phyloP scores from a whole-genome alignment of 2,797 vertebrate genomes.

The Gymnoscopelus microlampas region DNA sequence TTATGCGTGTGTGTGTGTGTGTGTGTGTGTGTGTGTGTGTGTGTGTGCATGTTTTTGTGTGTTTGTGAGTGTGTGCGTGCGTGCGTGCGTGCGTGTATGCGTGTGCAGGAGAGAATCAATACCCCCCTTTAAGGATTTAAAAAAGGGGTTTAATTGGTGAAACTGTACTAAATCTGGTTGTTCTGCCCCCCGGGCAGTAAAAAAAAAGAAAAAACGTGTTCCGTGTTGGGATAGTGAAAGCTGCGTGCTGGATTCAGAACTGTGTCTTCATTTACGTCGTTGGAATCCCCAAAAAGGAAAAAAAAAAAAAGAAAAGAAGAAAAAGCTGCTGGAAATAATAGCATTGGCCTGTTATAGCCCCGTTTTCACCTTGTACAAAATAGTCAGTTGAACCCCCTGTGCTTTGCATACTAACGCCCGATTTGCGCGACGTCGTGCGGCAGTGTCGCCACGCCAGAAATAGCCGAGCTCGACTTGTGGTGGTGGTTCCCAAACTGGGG shows the following conservation, averaged over 20 bases:
- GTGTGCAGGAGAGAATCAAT: constrained; percentile 55
- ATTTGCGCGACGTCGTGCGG: no score
- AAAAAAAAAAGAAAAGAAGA: no score
- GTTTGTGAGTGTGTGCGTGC: no score
- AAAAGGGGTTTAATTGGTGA: constrained; percentile 41
- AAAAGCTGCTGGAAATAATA: constrained; percentile 73
- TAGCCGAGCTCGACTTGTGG: no score
- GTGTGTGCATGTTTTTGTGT: no score
- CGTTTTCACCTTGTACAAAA: constrained; percentile 79
- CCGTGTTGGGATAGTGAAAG: constrained; percentile 70
- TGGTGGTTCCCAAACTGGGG: no score
- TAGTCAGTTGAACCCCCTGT: constrained; percentile 75
- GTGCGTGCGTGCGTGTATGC: constrained; percentile 21
- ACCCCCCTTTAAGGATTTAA: constrained; percentile 35
- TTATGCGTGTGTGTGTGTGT: no score
- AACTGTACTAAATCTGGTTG: constrained; percentile 44
- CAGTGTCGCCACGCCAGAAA: no score
- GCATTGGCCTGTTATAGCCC: constrained; percentile 69
- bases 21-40: no score
- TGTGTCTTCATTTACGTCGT: constrained; percentile 72
- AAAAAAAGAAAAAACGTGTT: constrained; percentile 55
- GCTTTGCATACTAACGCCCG: constrained; percentile 66
- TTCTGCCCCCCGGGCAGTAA: constrained; percentile 30
- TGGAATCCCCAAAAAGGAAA: constrained; percentile 53
- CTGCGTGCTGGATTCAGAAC: constrained; percentile 73